phyloP scores from a whole-genome alignment of 2,113 vertebrate species.

The Prunella himalayana region DNA sequence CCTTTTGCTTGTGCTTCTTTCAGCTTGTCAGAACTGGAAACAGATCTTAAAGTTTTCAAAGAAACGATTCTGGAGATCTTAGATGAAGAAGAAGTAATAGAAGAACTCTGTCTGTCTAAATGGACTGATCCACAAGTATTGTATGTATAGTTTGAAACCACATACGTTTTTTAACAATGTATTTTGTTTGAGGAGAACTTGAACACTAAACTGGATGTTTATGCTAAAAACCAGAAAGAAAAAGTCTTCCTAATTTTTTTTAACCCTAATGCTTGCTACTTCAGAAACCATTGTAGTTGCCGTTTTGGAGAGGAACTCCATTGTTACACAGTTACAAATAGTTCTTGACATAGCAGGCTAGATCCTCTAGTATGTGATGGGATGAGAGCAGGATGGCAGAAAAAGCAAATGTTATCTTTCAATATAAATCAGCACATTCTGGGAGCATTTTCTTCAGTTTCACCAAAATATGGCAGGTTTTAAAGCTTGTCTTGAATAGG shows the following conservation, averaged over 20 bases:
- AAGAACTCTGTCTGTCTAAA: constrained; percentile 93
- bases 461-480: background rate
- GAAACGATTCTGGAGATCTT: constrained; percentile 91
- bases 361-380: background rate
- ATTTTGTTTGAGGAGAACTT: background rate
- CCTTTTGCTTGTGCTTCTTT: constrained; percentile 18
- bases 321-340: background rate
- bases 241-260: background rate
- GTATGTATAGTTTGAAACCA: constrained; percentile 75
- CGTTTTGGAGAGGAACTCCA: background rate
- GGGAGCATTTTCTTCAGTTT: background rate
- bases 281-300: background rate
- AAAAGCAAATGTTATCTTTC: background rate
- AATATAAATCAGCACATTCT: background rate
- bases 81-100: constrained; percentile 92
- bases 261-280: background rate
- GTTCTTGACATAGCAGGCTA: background rate
- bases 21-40: constrained; percentile 96
- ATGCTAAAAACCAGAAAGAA: background rate
- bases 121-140: constrained; percentile 87
- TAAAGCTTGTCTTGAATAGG: background rate
- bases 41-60: constrained; percentile 93
- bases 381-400: background rate
- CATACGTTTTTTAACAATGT: background rate
- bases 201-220: background rate